Percentiles rank a stretch among this genome's conserved stretches.
These are phyloP conservation scores for Caenorhabditis sp. DNA, from an alignment of 2,888 invertebrate genomes.

Conservation along the genomic window DNA sequence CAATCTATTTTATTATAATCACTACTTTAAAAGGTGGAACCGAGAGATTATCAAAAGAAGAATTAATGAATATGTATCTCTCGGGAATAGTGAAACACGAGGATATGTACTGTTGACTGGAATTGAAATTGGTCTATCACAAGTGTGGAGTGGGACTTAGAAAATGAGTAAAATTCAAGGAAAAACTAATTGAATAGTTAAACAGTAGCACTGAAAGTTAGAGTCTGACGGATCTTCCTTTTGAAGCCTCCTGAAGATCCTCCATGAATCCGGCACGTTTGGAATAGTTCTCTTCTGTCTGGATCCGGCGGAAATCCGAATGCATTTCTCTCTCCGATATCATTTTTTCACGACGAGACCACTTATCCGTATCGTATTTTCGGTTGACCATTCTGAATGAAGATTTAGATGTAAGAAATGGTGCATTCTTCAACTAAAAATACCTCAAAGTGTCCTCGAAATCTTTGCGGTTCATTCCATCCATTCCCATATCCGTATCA, in stretches of 20 bases:
- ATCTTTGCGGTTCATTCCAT: conserved; percentile 74
- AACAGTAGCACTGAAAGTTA: too few relatives aligned
- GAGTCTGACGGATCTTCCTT: conserved; percentile 66
- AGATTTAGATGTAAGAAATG: too few relatives aligned
- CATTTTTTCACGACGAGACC: conserved; percentile 78
- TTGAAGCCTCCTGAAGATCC: conserved; percentile 74
- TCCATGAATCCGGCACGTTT: conserved; percentile 77
- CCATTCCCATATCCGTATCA: conserved; percentile 76
- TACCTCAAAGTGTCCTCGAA: conserved; percentile 79
- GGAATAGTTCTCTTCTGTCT: conserved; percentile 78
- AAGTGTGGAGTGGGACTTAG: conserved; percentile 5
- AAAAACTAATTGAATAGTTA: not conserved
- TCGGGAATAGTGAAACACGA: not conserved
- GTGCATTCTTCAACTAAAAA: not conserved
- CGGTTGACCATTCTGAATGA: conserved; percentile 75
- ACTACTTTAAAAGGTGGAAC: not conserved
- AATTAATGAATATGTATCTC: not conserved
- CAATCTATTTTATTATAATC: not conserved
- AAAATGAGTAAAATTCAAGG: not conserved
- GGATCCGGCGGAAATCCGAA: conserved; percentile 76
- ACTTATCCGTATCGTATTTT: conserved; percentile 79
- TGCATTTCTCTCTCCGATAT: conserved; percentile 77
- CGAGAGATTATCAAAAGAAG: not conserved
- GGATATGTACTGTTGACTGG: not conserved
- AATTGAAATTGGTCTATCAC: conserved; percentile 30